These are phyloP conservation scores for Chionoecetes opilio DNA, from an alignment of 1,140 invertebrate species.

Conservation along the genomic window DNA sequence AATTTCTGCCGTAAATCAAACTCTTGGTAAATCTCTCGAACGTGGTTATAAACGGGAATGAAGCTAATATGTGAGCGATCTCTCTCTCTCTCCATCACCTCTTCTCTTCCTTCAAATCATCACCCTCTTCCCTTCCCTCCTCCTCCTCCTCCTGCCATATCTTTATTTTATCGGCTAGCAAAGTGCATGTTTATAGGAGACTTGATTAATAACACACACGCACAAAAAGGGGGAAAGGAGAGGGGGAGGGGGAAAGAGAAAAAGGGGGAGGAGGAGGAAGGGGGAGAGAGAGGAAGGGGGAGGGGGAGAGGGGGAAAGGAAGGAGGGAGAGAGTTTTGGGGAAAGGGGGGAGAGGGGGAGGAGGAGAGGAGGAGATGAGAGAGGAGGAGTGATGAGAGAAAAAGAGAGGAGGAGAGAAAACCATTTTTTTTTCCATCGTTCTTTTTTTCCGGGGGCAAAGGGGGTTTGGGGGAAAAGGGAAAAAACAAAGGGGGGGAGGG, in stretches of 20 bases:
- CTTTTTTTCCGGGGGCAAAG: no score
- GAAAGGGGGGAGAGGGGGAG: neutral
- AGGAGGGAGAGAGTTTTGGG: no score
- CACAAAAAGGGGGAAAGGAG: neutral
- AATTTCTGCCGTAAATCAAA: no score
- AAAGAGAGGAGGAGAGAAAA: neutral
- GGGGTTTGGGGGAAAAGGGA: neutral
- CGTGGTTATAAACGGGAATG: no score
- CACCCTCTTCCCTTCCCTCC: neutral
- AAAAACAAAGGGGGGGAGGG: neutral
- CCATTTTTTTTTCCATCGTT: no score
- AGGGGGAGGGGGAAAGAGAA: neutral
- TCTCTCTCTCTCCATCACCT: neutral
- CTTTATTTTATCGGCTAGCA: neutral
- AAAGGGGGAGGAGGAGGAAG: no score
- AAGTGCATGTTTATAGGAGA: neutral
- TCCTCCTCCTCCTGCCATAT: neutral
- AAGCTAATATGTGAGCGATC: neutral
- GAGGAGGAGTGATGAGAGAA: neutral
- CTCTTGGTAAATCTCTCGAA: no score
- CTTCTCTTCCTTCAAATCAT: neutral
- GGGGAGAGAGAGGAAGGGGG: neutral
- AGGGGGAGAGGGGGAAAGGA: neutral
- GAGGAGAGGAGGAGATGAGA: neutral
- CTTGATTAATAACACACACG: neutral